A percentile compares a stretch with the other conserved stretches of the same genome.
Conservation (phyloP, 2,113 vertebrate genomes). For the Sebastes fasciatus region DNA sequence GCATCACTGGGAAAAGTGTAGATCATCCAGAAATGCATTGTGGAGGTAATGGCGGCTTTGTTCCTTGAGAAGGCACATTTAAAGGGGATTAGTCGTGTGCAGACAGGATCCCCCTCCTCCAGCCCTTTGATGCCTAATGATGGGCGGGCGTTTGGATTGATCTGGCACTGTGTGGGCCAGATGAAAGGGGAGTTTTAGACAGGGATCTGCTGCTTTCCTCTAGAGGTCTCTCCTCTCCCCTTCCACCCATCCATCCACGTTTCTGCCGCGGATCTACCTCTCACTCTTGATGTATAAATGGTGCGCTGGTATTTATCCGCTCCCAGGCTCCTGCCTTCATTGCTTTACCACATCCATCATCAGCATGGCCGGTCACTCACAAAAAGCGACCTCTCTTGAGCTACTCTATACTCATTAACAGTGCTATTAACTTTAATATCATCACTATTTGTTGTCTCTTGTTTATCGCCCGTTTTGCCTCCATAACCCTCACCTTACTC, state of each 20-base stretch:
- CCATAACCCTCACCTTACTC: conserved; percentile 3
- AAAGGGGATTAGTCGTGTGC: conserved; percentile 71
- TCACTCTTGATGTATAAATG: conserved; percentile 61
- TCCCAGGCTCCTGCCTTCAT: conserved; percentile 21
- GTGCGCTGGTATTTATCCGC: conserved; percentile 34
- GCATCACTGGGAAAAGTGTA: conserved; percentile 44
- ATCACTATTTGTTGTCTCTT: neutral
- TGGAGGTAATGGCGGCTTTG: conserved; percentile 72
- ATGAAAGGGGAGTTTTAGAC: conserved; percentile 74
- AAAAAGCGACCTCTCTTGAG: conserved; percentile 5
- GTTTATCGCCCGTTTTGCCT: conserved; percentile 12
- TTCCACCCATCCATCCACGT: conserved; percentile 57
- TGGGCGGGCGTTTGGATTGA: conserved; percentile 76
- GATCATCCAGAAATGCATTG: conserved; percentile 62
- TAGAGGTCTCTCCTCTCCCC: conserved; percentile 63
- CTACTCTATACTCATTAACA: conserved; percentile 28
- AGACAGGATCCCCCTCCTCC: conserved; percentile 70
- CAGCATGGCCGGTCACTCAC: neutral
- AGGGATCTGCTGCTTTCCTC: conserved; percentile 69
- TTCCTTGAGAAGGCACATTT: conserved; percentile 72
- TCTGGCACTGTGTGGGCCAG: conserved; percentile 76
- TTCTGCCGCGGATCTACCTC: conserved; percentile 58
- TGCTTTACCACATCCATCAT: conserved; percentile 20
- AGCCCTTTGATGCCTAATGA: conserved; percentile 79
- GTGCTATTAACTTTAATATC: conserved; percentile 26